phyloP scores from a whole-genome alignment of 2,888 invertebrate genomes.

The Tetramorium bicarinatum region DNA sequence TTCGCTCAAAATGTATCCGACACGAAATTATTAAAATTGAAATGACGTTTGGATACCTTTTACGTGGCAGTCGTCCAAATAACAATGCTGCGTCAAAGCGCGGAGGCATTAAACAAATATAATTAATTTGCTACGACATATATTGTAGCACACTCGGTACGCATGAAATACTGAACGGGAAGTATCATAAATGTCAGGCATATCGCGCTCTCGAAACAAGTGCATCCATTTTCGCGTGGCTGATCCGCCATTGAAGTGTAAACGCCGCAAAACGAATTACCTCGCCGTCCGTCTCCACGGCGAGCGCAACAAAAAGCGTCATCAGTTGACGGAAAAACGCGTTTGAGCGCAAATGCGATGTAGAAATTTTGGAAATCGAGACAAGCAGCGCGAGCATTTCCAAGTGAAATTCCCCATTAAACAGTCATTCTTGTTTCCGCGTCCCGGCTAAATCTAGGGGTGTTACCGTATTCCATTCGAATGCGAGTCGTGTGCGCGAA shows the following conservation, averaged over 20 bases:
- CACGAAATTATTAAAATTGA: constrained; percentile 24
- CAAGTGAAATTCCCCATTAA: constrained; percentile 51
- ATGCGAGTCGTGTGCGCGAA: not conserved
- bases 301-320: constrained; percentile 23
- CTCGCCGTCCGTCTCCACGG: constrained; percentile 1
- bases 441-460: constrained; percentile 6
- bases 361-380: constrained; percentile 25
- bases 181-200: constrained; percentile 42
- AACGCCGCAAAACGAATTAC: constrained; percentile 39
- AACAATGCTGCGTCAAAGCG: constrained; percentile 1
- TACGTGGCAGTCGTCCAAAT: not conserved
- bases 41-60: constrained; percentile 5
- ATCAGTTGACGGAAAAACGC: constrained; percentile 1
- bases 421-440: constrained; percentile 29
- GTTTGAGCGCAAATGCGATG: constrained; percentile 21
- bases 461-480: constrained; percentile 14
- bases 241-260: constrained; percentile 25
- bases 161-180: constrained; percentile 8
- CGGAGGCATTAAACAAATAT: constrained; percentile 15
- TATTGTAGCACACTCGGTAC: constrained; percentile 11
- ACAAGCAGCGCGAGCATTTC: constrained; percentile 29
- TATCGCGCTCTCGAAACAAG: constrained; percentile 33
- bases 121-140: constrained; percentile 42
- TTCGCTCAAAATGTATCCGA: not conserved
- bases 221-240: constrained; percentile 41